Base-by-base conservation (phyloP, 37 sponge, comb jelly and placozoan genomes). In the Diacarnus erythraeanus region DNA sequence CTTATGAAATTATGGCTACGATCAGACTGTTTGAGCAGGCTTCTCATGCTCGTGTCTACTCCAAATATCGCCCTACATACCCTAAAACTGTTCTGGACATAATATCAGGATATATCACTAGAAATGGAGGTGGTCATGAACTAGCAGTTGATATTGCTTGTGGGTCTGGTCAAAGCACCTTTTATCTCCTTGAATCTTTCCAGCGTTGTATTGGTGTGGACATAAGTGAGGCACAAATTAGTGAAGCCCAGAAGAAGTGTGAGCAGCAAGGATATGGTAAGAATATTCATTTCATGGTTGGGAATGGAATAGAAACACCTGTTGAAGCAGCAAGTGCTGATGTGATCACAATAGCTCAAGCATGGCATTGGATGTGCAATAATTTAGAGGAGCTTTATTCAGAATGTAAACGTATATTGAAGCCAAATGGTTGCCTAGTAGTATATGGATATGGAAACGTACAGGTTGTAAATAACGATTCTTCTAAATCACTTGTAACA, bases 91-190 rank as follows among this genome's bases (percentile, higher is more conserved):
- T 93, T 4, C 60, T 75, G 35, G 81, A 90, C 0, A 2, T 64
- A 1, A 90, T 93, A 47, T 30, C 54, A 3, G 38, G 21, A 27
- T 93, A 83, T 33, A 72, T 83, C 31, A 58, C 42, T 30, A 64
- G 84, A 26, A 43, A 76, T 26, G 86, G 81, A 4, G 77, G 79
- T 12, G 71, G 59, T 5, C 59, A 69, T 38, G 80, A 72, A 23
- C 21, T 26, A 3, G 83, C 84, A 0, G 77, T 86, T 23, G 94
- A 93, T 54, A 87, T 90, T 0, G 94, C 67, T 25, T 90, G 91
- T 58, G 94, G 94, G 8, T 93, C 94, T 2, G 94, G 94, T 31
- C 94, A 93, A 69, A 80, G 91, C 60, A 90, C 84, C 25, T 71
- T 74, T 30, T 72, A 71, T 31, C 58, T 84, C 72, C 26, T 47